phyloP scores from a whole-genome alignment of 92 coral and sea anemone genomes.

The Hydrozoanthus gracilis region DNA sequence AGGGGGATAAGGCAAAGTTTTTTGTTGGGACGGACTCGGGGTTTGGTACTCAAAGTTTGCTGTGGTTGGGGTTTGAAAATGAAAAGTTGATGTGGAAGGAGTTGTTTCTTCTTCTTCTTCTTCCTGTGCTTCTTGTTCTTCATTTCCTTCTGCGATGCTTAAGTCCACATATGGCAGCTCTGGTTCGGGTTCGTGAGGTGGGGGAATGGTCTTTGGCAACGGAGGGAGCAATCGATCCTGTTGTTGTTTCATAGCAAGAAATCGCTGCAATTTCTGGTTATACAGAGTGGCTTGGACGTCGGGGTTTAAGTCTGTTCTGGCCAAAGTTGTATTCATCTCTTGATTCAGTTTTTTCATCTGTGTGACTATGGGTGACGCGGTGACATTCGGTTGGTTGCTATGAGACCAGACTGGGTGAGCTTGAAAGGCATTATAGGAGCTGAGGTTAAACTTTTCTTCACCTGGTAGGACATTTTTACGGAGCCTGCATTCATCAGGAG shows the following conservation, averaged over 20 bases:
- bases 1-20: constrained; percentile 4
- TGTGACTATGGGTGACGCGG: constrained; percentile 11
- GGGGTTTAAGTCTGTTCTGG: constrained; percentile 21
- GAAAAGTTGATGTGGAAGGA: neutral
- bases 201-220: neutral
- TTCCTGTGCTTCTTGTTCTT: neutral
- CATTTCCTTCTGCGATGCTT: constrained; percentile 4
- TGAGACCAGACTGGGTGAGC: constrained; percentile 29
- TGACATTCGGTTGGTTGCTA: constrained; percentile 26
- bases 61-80: neutral
- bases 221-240: neutral
- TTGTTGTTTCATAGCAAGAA: neutral
- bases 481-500: constrained; percentile 55
- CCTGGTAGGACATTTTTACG: constrained; percentile 58
- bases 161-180: neutral
- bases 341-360: constrained; percentile 21
- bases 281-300: constrained; percentile 3
- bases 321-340: constrained; percentile 4
- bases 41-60: neutral
- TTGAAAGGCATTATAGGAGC: constrained; percentile 10
- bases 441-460: constrained; percentile 32
- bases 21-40: constrained; percentile 11
- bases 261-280: too few species aligned
- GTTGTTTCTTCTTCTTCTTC: neutral
- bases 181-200: constrained; percentile 4